Base-by-base conservation (phyloP, 1,140 invertebrate species). In the Ditylenchus dipsaci region DNA sequence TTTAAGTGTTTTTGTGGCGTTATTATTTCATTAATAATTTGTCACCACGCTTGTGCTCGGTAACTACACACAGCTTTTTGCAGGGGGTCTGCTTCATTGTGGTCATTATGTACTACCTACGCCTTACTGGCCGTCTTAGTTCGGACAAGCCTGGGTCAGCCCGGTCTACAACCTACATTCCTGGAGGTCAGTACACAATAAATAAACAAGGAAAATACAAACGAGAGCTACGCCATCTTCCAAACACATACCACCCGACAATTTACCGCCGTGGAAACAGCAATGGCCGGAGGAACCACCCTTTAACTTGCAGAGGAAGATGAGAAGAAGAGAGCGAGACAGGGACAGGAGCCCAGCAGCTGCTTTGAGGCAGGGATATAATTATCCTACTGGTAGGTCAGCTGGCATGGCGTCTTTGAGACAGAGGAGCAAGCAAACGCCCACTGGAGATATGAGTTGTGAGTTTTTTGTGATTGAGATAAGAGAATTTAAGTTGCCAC, bases 41-140 rank as follows among this genome's bases (percentile, higher is more conserved):
- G n/a, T n/a, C n/a, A n/a, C n/a, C n/a, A n/a, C n/a, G n/a, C n/a
- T n/a, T n/a, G n/a, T n/a, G n/a, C n/a, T n/a, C n/a, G n/a, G n/a
- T n/a, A n/a, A n/a, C n/a, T n/a, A n/a, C n/a, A n/a, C n/a, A n/a
- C n/a, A 15, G 15, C 15, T 29, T 38, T 21, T 38, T 77, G 58
- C 45, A 78, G 76, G 78, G 76, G 33, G 30, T 71, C 26, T 68
- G 78, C 26, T 77, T 83, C 49, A 63, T 83, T 38, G 61, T 83
- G 11, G 78, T 83, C 7, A 17, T 83, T 9, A 68, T 80, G 42
- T 80, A 82, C 58, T 83, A 76, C 65, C 69, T 79, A 49, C 81
- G 78, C 23, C 38, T 80, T 23, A 66, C 63, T 38, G 78, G 78
- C 1, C 43, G 56, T 21, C 60, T 80, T 13, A 67, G 42, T 8